phyloP scores from a whole-genome alignment of 2,888 invertebrate genomes.

The Spilarctia lutea region DNA sequence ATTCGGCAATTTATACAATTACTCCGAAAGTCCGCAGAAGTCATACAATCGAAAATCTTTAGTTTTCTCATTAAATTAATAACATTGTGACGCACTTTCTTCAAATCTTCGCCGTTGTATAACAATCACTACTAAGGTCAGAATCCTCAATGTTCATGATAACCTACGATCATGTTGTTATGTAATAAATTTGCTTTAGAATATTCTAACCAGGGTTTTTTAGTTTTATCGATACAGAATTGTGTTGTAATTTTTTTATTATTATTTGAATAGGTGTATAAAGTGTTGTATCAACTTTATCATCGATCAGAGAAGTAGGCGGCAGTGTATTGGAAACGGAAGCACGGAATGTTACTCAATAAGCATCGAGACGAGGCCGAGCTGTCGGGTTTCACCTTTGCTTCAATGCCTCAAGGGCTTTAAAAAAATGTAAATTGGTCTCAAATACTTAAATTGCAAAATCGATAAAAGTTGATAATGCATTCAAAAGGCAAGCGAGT shows the following conservation, averaged over 20 bases:
- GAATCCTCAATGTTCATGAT: not conserved
- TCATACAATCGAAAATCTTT: not conserved
- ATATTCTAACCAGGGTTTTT: not conserved
- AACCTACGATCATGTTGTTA: not conserved
- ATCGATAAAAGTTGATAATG: constrained; percentile 49
- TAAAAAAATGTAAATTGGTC: constrained; percentile 51
- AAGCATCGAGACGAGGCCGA: constrained; percentile 72
- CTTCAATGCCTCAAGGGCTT: constrained; percentile 63
- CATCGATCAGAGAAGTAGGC: constrained; percentile 45
- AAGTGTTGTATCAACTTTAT: constrained; percentile 26
- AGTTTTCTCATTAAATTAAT: not conserved
- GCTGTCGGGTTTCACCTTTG: constrained; percentile 75
- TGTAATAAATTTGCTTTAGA: not conserved
- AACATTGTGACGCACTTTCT: not conserved
- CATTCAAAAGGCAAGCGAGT: constrained; percentile 27
- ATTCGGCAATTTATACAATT: constrained; percentile 24
- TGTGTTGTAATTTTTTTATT: not conserved
- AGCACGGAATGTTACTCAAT: constrained; percentile 77
- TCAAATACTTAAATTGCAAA: constrained; percentile 58
- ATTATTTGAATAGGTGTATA: not conserved
- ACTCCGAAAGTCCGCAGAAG: not conserved
- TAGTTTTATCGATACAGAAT: not conserved
- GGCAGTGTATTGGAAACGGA: constrained; percentile 68
- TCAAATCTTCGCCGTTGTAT: not conserved
- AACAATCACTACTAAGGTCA: not conserved